Evolutionary conservation across 2,888 invertebrate genomes (phyloP), one percentile per base, ranked within the genome.

Genomic region (Ashinkailepas kermadecensis): DNA sequence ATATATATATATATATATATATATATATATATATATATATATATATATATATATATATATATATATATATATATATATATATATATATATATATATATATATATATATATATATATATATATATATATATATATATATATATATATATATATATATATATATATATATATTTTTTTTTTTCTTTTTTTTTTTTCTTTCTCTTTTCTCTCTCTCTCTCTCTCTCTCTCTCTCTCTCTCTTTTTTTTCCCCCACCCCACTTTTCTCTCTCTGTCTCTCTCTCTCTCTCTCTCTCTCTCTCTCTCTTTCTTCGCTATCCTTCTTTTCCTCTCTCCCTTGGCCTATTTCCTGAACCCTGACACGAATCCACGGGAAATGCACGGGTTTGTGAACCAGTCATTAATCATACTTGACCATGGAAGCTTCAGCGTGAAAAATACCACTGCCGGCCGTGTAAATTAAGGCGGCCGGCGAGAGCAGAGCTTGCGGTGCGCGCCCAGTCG

Each of bases 231-330:
- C 79, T 56, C 70, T 25, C 79, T 81, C 58, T 80, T 21, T 54
- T 81, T 23, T 57, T 23, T 21, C 62, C 18, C 58, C n/a, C 21
- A 39, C 62, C 78, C 78, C n/a, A 56, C 64, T 56, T 18, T n/a
- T 81, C 57, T 80, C 81, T 62, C 70, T 81, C 74, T 80, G 70
- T 81, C 67, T 81, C 80, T 80, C 64, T 64, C 59, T 67, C 82
- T 81, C 78, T 70, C 80, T 81, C 81, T 81, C 81, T 81, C 80
- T 70, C 81, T 74, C 80, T 80, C 78, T 82, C 81, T 56, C 70
- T 81, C 78, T 80, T 67, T 74, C 4, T 39, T 39, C 39, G 1
- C 1, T 39, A 39, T 39, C 39, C 4, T 39, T 39, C 39, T 39
- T 39, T 39, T 39, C 39, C 39, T 39, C 1, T 39, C 39, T 39